Conservation (phyloP, 2,888 invertebrate species). For the Brachypalpus laphriformis region DNA sequence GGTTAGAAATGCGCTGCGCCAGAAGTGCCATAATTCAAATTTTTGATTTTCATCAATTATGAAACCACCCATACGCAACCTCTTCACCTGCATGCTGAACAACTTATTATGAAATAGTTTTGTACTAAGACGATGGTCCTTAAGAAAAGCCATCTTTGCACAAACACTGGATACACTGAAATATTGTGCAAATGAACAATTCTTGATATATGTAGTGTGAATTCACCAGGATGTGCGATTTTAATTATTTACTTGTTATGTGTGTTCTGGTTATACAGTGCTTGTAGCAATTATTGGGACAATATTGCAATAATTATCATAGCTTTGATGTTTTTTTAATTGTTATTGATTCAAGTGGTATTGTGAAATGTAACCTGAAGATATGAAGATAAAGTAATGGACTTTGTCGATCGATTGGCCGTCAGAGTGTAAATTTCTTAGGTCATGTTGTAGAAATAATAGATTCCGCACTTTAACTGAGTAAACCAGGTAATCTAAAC, state of each 20-base stretch:
- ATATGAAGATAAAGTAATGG: too few species aligned
- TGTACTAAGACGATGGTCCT: slow-evolving; percentile 9
- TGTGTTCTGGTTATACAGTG: too few species aligned
- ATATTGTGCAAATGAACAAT: too few species aligned
- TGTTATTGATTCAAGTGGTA: too few species aligned
- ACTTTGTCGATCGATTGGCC: too few species aligned
- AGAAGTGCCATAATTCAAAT: slow-evolving; percentile 70
- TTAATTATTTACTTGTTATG: not conserved
- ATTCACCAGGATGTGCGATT: too few species aligned
- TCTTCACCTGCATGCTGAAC: slow-evolving; percentile 75
- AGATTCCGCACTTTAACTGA: too few species aligned
- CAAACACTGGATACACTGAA: not conserved
- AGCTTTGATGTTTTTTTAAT: too few species aligned
- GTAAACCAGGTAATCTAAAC: too few species aligned
- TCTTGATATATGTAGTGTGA: not conserved
- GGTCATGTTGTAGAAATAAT: too few species aligned
- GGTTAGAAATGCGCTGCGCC: slow-evolving; percentile 76
- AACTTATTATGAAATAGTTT: slow-evolving; percentile 76
- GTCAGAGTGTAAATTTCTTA: too few species aligned
- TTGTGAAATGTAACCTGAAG: too few species aligned
- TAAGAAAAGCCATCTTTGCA: not conserved
- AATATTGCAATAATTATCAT: slow-evolving; percentile 9
- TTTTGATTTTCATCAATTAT: slow-evolving; percentile 75
- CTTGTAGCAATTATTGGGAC: not conserved
- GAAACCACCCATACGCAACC: slow-evolving; percentile 76